These are phyloP conservation scores for Melanchra persicariae DNA, from an alignment of 2,888 invertebrate species.

Conservation along the genomic window DNA sequence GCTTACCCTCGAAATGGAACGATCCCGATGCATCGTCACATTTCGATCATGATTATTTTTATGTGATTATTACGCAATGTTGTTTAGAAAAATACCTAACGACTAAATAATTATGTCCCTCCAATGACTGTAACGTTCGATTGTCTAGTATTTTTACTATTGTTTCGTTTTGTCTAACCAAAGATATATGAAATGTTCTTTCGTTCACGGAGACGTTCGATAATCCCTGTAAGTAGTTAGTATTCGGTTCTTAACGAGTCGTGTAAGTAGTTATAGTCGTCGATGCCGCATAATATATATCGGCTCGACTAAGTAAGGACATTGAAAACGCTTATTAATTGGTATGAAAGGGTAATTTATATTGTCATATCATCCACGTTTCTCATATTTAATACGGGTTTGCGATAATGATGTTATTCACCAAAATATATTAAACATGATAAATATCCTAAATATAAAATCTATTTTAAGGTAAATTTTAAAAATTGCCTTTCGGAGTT, in stretches of 20 bases:
- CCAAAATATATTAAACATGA: conserved; percentile 89
- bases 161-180: conserved; percentile 89
- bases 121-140: conserved; percentile 89
- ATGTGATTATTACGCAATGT: conserved; percentile 89
- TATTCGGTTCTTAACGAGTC: conserved; percentile 87
- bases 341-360: conserved; percentile 91
- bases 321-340: conserved; percentile 91
- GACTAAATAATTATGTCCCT: conserved; percentile 89
- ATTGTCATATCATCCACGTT: conserved; percentile 91
- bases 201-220: conserved; percentile 84
- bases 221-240: conserved; percentile 88
- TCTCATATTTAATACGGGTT: conserved; percentile 91
- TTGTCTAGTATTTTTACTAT: conserved; percentile 88
- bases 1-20: conserved; percentile 88
- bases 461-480: conserved; percentile 89
- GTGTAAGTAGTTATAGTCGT: conserved; percentile 88
- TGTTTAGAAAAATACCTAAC: conserved; percentile 88
- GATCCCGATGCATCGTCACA: conserved; percentile 84
- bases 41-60: conserved; percentile 88
- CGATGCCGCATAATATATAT: conserved; percentile 80
- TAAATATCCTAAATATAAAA: conserved; percentile 88
- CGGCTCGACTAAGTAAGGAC: conserved; percentile 89
- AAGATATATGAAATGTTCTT: conserved; percentile 86
- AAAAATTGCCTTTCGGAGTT: conserved; percentile 89
- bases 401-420: conserved; percentile 91